These are phyloP conservation scores for Tetranychus truncatus DNA, from an alignment of 2,888 invertebrate species.

Conservation along the genomic window DNA sequence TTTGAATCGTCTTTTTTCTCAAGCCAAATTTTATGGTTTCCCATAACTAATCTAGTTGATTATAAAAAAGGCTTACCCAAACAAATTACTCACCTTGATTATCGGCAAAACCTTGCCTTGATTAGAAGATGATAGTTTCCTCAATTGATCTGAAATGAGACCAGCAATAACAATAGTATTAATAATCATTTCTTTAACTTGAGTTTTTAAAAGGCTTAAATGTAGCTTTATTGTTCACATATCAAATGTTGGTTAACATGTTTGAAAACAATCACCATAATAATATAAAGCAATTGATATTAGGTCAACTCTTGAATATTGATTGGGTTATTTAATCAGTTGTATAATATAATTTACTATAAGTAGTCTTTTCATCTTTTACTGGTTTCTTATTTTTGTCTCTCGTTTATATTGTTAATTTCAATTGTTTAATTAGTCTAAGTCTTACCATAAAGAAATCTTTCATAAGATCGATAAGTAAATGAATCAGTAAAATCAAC, in stretches of 20 bases:
- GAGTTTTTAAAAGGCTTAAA: neutral
- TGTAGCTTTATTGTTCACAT: neutral
- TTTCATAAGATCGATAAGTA: constrained; percentile 48
- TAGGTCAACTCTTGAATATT: neutral
- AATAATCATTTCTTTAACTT: neutral
- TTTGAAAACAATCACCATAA: constrained; percentile 4
- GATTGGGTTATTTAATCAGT: neutral
- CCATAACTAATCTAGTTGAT: neutral
- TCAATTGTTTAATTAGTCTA: neutral
- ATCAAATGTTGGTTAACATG: neutral
- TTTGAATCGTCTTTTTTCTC: neutral
- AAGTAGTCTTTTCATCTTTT: no score
- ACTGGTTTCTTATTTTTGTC: neutral
- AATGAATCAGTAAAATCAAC: constrained; percentile 37
- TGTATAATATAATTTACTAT: neutral
- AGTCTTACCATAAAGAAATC: constrained; percentile 53
- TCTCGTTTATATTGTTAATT: constrained; percentile 8
- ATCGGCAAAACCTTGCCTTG: constrained; percentile 18
- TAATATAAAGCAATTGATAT: neutral
- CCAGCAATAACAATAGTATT: neutral
- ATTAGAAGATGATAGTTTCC: constrained; percentile 24
- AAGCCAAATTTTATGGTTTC: neutral
- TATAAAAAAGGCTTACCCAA: neutral
- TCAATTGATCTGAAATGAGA: constrained; percentile 28
- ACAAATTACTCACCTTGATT: constrained; percentile 12